A percentile compares a stretch with the other conserved stretches of the same genome.
Conservation (phyloP, 2,113 vertebrate genomes). For the Sakesphorus luctuosus region DNA sequence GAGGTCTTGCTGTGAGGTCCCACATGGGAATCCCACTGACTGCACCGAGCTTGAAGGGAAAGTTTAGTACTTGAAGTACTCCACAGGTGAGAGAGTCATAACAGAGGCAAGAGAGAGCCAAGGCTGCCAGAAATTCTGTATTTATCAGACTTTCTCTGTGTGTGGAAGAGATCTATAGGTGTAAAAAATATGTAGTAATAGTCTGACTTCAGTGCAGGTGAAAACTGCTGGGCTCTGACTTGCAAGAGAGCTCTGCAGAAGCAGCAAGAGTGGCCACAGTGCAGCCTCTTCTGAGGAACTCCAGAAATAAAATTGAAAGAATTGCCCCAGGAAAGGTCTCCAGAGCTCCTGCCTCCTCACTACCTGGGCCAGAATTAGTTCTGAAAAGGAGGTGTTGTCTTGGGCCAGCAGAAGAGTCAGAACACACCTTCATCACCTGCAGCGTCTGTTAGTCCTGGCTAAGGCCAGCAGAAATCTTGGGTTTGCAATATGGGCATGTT, state of each 20-base stretch:
- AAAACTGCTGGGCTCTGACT: not conserved
- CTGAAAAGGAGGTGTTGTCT: not conserved
- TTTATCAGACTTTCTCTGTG: not conserved
- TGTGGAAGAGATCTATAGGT: not conserved
- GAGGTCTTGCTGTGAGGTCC: not conserved
- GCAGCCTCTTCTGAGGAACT: not conserved
- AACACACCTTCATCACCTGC: not conserved
- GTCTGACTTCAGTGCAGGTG: not conserved
- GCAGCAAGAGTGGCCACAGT: fast-evolving
- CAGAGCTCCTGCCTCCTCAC: not conserved
- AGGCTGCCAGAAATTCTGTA: not conserved
- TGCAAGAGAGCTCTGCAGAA: not conserved
- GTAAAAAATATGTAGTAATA: not conserved
- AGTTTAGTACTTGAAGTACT: not conserved
- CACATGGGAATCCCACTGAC: not conserved
- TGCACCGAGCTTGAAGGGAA: not conserved
- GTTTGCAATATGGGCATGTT: not conserved
- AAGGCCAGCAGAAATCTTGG: not conserved
- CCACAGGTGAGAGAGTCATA: not conserved
- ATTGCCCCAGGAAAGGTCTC: not conserved
- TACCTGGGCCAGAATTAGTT: not conserved
- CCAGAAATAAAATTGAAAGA: not conserved
- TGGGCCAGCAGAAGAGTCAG: not conserved
- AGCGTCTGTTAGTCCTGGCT: not conserved
- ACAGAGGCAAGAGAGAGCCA: not conserved